A percentile compares a stretch with the other conserved stretches of the same genome.
Conservation (phyloP, 2,797 vertebrate species). For the Euphonia xanthogaster region DNA sequence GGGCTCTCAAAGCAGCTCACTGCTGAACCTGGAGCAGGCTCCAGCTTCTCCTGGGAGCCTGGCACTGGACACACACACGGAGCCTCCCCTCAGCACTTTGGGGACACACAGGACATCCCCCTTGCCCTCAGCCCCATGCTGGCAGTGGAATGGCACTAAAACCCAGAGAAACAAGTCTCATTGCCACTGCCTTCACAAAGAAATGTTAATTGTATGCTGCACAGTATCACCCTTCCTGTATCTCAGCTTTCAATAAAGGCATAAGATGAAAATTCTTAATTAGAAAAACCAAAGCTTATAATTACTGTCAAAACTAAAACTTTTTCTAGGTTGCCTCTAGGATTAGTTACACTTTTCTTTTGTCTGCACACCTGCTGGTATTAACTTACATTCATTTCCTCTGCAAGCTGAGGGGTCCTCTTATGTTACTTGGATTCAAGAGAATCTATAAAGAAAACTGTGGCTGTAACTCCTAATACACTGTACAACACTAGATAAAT, state of each 20-base stretch:
- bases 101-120: not conserved
- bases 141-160: not conserved
- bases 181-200: not conserved
- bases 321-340: not conserved
- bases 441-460: slow-evolving; percentile 36
- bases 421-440: not conserved
- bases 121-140: not conserved
- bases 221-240: not conserved
- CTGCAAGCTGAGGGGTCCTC: not conserved
- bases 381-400: not conserved
- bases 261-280: not conserved
- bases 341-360: not conserved
- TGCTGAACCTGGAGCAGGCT: not conserved
- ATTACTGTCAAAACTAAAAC: not conserved
- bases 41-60: not conserved
- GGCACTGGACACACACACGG: not conserved
- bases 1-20: not conserved
- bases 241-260: not conserved
- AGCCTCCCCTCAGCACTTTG: not conserved
- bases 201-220: not conserved
- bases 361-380: not conserved
- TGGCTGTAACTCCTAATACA: slow-evolving; percentile 5
- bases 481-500: slow-evolving; percentile 14
- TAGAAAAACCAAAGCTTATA: not conserved
- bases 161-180: not conserved